Percentiles rank a stretch among this genome's conserved stretches.
Conservation (phyloP, 2,113 vertebrate genomes). For the Carollia perspicillata region DNA sequence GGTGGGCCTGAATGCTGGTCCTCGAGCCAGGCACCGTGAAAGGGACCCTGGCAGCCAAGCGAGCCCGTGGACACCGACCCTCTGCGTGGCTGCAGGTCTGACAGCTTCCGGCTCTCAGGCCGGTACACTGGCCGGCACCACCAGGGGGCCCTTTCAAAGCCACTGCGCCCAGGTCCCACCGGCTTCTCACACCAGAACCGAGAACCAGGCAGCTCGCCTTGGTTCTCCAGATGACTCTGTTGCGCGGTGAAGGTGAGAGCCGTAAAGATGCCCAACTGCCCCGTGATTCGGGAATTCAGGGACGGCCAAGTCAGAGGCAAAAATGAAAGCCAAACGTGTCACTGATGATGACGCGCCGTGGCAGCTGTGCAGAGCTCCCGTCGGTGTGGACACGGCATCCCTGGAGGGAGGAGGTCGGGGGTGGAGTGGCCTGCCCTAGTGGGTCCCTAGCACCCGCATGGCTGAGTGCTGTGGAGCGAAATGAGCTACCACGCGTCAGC, state of each 20-base stretch:
- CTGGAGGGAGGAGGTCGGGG: background rate
- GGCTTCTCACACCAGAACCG: background rate
- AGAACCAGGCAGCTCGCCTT: background rate
- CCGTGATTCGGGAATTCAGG: background rate
- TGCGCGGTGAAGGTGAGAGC: background rate
- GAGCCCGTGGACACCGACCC: background rate
- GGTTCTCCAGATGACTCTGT: background rate
- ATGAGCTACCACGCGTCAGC: rapidly evolving
- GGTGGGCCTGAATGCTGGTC: background rate
- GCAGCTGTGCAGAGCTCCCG: background rate
- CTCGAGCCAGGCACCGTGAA: background rate
- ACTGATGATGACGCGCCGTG: rapidly evolving
- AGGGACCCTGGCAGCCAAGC: background rate
- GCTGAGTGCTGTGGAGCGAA: background rate
- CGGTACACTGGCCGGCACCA: background rate
- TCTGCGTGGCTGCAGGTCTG: too few species aligned
- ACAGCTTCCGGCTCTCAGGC: background rate
- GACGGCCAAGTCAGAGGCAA: background rate
- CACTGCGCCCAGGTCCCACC: background rate
- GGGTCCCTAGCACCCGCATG: background rate
- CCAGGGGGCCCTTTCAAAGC: background rate
- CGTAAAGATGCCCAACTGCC: background rate
- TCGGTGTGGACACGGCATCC: rapidly evolving
- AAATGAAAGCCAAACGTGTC: background rate
- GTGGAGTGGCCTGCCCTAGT: rapidly evolving